Evolutionary conservation across 1,140 invertebrate genomes (phyloP).

Genomic region (Mycetomoellerius zeteki): DNA sequence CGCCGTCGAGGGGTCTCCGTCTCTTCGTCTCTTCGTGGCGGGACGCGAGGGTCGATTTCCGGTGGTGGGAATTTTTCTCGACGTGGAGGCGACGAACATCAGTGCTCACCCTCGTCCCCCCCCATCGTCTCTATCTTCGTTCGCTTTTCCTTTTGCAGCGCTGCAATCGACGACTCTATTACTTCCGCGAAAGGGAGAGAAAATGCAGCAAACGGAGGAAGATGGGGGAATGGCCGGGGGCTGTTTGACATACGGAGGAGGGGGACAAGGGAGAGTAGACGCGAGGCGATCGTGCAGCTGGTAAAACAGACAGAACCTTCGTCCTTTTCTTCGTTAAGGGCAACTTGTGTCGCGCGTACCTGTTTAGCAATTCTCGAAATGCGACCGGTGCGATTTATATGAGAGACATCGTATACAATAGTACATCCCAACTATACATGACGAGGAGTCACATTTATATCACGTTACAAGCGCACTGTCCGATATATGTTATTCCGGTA

Average conservation of each 20-base stretch:
- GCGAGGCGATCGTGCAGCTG: conserved; percentile 70
- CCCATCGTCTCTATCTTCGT: conserved; percentile 68
- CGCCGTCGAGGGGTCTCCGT: conserved; percentile 69
- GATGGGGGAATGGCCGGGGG: conserved; percentile 36
- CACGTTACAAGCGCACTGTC: conserved; percentile 21
- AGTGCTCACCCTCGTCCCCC: conserved; percentile 31
- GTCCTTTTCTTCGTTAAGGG: conserved; percentile 57
- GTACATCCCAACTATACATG: conserved; percentile 39
- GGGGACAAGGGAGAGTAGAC: conserved; percentile 7
- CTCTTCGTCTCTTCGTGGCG: conserved; percentile 64
- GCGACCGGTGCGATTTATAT: conserved; percentile 51
- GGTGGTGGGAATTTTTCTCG: conserved; percentile 76
- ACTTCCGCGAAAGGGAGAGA: conserved; percentile 72
- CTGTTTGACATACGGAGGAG: conserved; percentile 44
- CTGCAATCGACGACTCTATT: conserved; percentile 78
- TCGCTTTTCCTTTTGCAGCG: conserved; percentile 72
- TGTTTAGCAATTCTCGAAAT: conserved; percentile 59
- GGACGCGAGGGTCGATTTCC: conserved; percentile 77
- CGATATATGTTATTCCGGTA: conserved; percentile 24
- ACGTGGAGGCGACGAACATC: conserved; percentile 42
- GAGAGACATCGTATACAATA: conserved; percentile 46
- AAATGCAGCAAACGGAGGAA: conserved; percentile 50
- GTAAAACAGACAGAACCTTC: conserved; percentile 61
- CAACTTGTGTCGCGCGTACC: conserved; percentile 50
- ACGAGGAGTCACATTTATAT: conserved; percentile 45